Conservation (phyloP, 1,140 invertebrate species). For the Trichonephila clavipes region DNA sequence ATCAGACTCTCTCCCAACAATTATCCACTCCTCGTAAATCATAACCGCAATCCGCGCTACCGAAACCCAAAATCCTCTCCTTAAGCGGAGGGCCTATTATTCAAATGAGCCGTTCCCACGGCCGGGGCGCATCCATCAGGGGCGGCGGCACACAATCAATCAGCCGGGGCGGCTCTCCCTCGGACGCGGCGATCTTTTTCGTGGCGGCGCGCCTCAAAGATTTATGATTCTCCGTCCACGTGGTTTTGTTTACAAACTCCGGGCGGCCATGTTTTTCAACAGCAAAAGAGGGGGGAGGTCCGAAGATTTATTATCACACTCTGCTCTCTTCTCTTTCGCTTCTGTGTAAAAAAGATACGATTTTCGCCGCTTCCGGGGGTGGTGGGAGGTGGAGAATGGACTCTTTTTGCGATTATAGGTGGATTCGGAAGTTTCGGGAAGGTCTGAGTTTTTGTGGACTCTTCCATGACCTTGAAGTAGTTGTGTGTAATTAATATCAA, state of each 20-base stretch:
- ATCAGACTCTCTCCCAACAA: neutral
- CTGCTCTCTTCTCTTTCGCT: neutral
- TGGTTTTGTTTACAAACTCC: constrained; percentile 72
- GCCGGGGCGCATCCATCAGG: constrained; percentile 36
- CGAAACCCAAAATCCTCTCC: neutral
- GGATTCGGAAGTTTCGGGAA: no score
- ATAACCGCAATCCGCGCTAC: neutral
- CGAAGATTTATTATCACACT: constrained; percentile 64
- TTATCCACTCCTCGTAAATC: neutral
- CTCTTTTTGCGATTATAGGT: neutral
- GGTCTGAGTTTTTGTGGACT: neutral
- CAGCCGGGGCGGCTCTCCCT: neutral
- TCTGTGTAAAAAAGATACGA: constrained; percentile 5
- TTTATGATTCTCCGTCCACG: constrained; percentile 64
- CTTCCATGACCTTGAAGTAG: neutral
- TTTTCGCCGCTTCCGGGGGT: neutral
- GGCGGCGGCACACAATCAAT: constrained; percentile 55
- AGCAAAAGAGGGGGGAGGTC: constrained; percentile 6
- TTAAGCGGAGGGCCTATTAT: neutral
- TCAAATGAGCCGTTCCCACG: constrained; percentile 29
- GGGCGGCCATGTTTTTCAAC: constrained; percentile 35
- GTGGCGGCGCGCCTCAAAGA: constrained; percentile 43
- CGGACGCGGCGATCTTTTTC: constrained; percentile 43
- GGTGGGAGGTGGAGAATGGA: neutral
- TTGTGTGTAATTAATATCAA: neutral